Conservation (phyloP, 1,140 invertebrate genomes). For the Drosophila sturtevanti region DNA sequence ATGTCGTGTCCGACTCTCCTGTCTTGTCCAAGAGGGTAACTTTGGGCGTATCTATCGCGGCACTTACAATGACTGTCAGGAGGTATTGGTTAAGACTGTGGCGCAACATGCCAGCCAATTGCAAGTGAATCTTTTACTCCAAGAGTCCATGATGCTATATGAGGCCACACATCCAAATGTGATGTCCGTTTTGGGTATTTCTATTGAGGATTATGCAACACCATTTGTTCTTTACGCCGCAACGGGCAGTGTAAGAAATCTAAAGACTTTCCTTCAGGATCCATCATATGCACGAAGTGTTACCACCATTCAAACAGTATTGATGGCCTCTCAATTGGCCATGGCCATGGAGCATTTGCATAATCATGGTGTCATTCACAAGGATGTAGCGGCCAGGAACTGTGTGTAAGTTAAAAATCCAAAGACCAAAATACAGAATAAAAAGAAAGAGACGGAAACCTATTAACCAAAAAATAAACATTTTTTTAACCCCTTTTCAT, state of each 20-base stretch:
- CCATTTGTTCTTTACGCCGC: conserved; percentile 95
- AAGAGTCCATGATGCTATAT: conserved; percentile 94
- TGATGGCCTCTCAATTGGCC: conserved; percentile 95
- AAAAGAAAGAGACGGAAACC: too few species aligned
- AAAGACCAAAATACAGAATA: neutral
- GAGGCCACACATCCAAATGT: conserved; percentile 93
- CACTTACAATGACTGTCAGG: conserved; percentile 89
- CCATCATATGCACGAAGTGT: conserved; percentile 87
- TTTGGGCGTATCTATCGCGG: conserved; percentile 96
- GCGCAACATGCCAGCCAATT: conserved; percentile 86
- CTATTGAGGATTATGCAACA: conserved; percentile 92
- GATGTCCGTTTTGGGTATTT: conserved; percentile 93
- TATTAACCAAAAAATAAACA: neutral
- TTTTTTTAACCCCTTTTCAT: conserved; percentile 15
- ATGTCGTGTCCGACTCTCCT: conserved; percentile 90
- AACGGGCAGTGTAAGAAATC: conserved; percentile 90
- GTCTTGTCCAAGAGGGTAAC: conserved; percentile 92
- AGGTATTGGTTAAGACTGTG: conserved; percentile 94
- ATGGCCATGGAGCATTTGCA: conserved; percentile 93
- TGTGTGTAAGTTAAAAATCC: conserved; percentile 86
- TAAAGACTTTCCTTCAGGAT: conserved; percentile 90
- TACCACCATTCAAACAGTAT: conserved; percentile 96
- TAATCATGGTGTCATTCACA: conserved; percentile 94
- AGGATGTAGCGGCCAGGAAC: conserved; percentile 95
- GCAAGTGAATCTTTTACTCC: conserved; percentile 91